Base-by-base conservation (phyloP, 2,888 invertebrate species). In the Teinopalpus imperialis region DNA sequence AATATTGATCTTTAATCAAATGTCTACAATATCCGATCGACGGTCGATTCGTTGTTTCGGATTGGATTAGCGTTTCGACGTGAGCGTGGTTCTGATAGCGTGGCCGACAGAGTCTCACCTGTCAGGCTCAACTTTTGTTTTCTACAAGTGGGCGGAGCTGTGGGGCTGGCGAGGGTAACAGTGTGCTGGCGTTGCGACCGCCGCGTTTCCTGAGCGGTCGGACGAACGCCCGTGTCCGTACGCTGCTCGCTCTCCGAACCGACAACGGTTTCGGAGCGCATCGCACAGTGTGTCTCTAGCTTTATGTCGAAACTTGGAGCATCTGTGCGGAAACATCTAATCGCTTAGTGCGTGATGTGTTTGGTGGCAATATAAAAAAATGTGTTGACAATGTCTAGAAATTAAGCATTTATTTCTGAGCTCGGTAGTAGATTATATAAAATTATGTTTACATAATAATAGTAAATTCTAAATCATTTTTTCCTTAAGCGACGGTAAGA, bases 111-210 rank as follows among this genome's bases (percentile, higher is more conserved):
- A 49, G 55, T 74, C 81, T 87, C 89, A 90, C 90, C 90, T 86
- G 90, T 86, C 82, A 93, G 92, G 81, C 93, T 92, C 77, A 93
- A 92, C 74, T 92, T 91, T 70, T 92, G 92, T 77, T 93, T 93
- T 74, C 92, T 90, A 76, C 90, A 82, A 63, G 89, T 89, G 61
- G 90, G 89, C 59, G 91, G 91, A 49, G 91, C 90, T 58, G 91
- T 91, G 40, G 91, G 91, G 69, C 91, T 91, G 69, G 90, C 89
- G 60, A 93, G 83, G 71, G 92, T 90, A 66, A 93, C 86, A 63
- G 92, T 92, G 72, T 90, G 91, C 34, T 92, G 91, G 60, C 69
- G 71, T 32, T 31, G 44, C 20, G 59, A 59, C 66, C 71, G 71
- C 65, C 64, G 67, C 59, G 54, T 49, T 56, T 71, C 74, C 57